Percentiles rank a stretch among this genome's conserved stretches.
These are phyloP conservation scores for Pseudorectes ferrugineus DNA, from an alignment of 2,113 vertebrate species.

Conservation along the genomic window DNA sequence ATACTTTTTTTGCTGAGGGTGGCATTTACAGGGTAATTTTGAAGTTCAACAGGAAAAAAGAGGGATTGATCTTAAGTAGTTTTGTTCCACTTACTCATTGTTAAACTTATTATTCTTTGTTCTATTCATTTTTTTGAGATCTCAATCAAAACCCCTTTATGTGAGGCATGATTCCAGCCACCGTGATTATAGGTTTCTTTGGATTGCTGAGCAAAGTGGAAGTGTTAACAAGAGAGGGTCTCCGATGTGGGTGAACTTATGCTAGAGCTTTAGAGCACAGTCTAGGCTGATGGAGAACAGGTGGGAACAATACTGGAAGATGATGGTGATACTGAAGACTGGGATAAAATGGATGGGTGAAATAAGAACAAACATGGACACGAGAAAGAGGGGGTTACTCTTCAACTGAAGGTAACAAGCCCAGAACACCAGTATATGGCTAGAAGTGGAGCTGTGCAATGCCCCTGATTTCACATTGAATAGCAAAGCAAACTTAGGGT, in stretches of 20 bases:
- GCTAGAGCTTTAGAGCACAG: not conserved
- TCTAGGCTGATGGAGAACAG: not conserved
- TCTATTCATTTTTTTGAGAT: not conserved
- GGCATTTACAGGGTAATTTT: slow-evolving; percentile 51
- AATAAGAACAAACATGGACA: not conserved
- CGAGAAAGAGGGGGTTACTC: not conserved
- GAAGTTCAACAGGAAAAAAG: slow-evolving; percentile 32
- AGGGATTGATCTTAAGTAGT: slow-evolving; percentile 46
- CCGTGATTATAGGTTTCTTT: slow-evolving; percentile 9
- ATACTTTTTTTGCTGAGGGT: not conserved
- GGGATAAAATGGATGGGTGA: not conserved
- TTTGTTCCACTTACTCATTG: slow-evolving; percentile 40
- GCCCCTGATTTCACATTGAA: not conserved
- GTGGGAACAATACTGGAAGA: not conserved
- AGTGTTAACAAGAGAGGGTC: not conserved
- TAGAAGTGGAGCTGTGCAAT: not conserved
- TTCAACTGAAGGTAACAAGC: not conserved
- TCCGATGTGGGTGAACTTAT: not conserved
- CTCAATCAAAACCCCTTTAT: slow-evolving; percentile 31
- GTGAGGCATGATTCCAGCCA: not conserved
- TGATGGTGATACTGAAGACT: not conserved
- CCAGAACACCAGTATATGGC: not conserved
- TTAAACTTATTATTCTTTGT: slow-evolving; percentile 56
- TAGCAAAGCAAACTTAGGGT: not conserved
- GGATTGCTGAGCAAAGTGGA: not conserved